These are phyloP conservation scores for Ctenosaura bakeri DNA, from an alignment of 2,797 vertebrate genomes.

Conservation along the genomic window DNA sequence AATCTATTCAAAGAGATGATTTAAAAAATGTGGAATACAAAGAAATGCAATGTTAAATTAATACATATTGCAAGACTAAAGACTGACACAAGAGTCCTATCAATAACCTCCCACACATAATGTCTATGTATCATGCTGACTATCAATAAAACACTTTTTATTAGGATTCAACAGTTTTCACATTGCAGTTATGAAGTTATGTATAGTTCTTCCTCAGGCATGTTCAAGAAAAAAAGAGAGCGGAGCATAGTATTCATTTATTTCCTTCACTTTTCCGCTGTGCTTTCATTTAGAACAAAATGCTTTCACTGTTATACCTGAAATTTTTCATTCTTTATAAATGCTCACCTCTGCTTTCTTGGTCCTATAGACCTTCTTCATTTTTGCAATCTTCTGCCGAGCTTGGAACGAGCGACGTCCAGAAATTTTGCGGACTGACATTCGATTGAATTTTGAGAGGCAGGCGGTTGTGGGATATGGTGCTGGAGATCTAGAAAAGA, in stretches of 20 bases:
- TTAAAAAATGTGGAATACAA: neutral
- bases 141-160: neutral
- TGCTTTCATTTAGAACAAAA: neutral
- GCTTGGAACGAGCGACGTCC: slow-evolving; percentile 58
- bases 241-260: neutral
- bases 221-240: neutral
- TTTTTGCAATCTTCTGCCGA: slow-evolving; percentile 63
- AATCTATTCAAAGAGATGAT: neutral
- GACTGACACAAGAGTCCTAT: neutral
- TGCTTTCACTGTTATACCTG: neutral
- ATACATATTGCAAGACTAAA: neutral
- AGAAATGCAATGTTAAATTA: neutral
- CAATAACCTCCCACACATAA: neutral
- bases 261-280: neutral
- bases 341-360: slow-evolving; percentile 34
- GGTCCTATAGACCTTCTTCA: slow-evolving; percentile 51
- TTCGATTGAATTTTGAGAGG: slow-evolving; percentile 19
- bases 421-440: slow-evolving; percentile 10
- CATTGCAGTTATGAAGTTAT: no score
- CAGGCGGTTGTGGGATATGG: slow-evolving; percentile 29
- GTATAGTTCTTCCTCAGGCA: neutral
- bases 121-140: neutral
- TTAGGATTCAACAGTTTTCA: no score
- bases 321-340: slow-evolving; percentile 19
- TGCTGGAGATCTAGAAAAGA: slow-evolving; percentile 52